Evolutionary conservation across 2,113 vertebrate genomes (phyloP).

Genomic region (Trinectes maculatus): DNA sequence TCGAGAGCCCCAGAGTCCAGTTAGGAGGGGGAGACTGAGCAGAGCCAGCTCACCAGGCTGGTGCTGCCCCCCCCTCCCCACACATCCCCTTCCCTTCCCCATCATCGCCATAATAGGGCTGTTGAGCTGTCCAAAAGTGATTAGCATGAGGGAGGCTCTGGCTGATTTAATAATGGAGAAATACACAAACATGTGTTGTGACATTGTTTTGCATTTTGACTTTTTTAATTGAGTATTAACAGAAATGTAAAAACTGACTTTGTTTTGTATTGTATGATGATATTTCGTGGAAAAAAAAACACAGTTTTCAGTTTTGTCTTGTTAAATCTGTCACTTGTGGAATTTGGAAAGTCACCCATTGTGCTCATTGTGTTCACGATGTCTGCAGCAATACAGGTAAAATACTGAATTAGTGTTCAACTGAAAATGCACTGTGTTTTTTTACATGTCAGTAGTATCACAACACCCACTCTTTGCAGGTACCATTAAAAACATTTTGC

Average conservation of each 20-base stretch:
- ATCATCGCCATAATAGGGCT: slow-evolving; percentile 36
- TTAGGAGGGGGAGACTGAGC: slow-evolving; percentile 45
- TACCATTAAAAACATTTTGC: slow-evolving; percentile 19
- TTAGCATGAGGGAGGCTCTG: slow-evolving; percentile 62
- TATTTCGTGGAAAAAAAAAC: too few relatives aligned
- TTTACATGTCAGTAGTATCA: background rate
- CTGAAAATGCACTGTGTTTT: slow-evolving; percentile 19
- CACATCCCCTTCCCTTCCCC: background rate
- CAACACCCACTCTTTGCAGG: slow-evolving; percentile 2
- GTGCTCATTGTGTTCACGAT: background rate
- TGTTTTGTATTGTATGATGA: background rate
- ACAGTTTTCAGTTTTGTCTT: slow-evolving; percentile 5
- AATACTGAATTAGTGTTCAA: slow-evolving; percentile 23
- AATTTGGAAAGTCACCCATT: background rate
- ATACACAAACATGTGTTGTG: slow-evolving; percentile 20
- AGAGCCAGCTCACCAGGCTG: slow-evolving; percentile 52
- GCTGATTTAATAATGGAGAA: slow-evolving; percentile 54
- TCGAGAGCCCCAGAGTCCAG: slow-evolving; percentile 66
- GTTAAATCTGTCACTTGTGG: background rate
- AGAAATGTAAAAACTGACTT: slow-evolving; percentile 11
- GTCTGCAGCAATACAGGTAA: background rate
- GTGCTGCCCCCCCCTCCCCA: background rate
- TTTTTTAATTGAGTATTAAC: background rate
- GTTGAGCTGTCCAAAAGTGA: slow-evolving; percentile 55
- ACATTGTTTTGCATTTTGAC: slow-evolving; percentile 10